Base-by-base conservation (phyloP, 35 echinoderm and acorn worm species). In the Amphiura filiformis region DNA sequence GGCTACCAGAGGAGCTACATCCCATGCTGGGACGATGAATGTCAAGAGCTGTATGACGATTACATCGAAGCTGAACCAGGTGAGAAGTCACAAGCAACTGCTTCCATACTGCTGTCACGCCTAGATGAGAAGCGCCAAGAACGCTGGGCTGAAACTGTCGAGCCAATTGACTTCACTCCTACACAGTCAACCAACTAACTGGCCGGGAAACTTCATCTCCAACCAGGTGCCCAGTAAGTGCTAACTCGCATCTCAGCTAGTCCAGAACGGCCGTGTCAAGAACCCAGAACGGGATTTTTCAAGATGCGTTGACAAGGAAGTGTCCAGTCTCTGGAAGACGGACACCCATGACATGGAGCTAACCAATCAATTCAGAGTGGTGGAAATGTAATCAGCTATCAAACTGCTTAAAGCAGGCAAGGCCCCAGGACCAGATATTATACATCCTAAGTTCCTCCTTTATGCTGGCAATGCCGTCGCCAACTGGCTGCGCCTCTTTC, bases 21-120 rank as follows among this genome's bases (percentile, higher is more conserved):
- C 41, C 86, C 86, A 5, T 76, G 56, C 75, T 87, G 86, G 86
- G 86, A 87, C 39, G 75, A 87, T 0, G 76, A 87, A 35, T 87
- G 40, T 39, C 32, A 80, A 20, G 23, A 31, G 0, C 34, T 37
- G 32, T 65, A 86, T 34, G 61, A 38, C 22, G 18, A 38, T 13
- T 37, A 34, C 79, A 34, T 37, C 1, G 30, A 35, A 34, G 35
- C 36, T 39, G 31, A 81, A 35, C 7, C 79, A 37, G 32, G 35
- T 78, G 31, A 34, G 70, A 7, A n/a, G n/a, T n/a, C 34, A 28
- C 28, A 56, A 0, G 1, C 28, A 75, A 38, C 11, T 12, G 64
- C 65, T 0, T 31, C 57, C 20, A 2, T 11, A 12, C 32, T 79
- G 15, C 4, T 39, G n/a, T 0, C 9, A 26, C 7, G 37, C 35